Conservation (phyloP, 1,140 invertebrate genomes). For the Ceratitis capitata region DNA sequence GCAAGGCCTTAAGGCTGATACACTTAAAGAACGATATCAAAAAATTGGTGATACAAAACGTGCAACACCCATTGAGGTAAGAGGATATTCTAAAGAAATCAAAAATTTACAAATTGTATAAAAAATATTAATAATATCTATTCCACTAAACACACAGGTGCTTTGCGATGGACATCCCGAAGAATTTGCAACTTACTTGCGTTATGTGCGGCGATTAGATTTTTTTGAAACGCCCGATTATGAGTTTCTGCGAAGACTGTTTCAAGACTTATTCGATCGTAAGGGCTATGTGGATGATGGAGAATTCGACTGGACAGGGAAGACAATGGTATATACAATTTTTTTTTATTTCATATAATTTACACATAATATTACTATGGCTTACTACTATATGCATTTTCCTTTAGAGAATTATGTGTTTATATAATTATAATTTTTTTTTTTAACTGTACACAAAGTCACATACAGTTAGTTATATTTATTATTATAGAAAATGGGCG, state of each 20-base stretch:
- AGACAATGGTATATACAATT: slow-evolving; percentile 81
- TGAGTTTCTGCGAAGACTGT: slow-evolving; percentile 95
- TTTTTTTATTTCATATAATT: slow-evolving; percentile 29
- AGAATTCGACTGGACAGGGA: slow-evolving; percentile 98
- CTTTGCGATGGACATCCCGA: slow-evolving; percentile 98
- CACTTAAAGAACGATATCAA: slow-evolving; percentile 98
- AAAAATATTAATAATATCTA: not conserved
- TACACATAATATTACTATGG: not conserved
- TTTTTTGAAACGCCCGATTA: slow-evolving; percentile 99
- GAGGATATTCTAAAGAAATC: not conserved
- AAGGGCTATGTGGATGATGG: slow-evolving; percentile 93
- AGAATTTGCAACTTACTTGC: slow-evolving; percentile 96
- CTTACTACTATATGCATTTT: too few relatives aligned
- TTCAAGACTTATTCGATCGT: slow-evolving; percentile 93
- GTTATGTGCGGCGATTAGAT: slow-evolving; percentile 96
- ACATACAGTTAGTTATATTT: not conserved
- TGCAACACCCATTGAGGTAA: slow-evolving; percentile 92
- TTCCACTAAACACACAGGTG: slow-evolving; percentile 65
- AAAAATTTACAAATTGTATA: not conserved
- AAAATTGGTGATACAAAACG: slow-evolving; percentile 99
- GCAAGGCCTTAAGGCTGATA: slow-evolving; percentile 99
- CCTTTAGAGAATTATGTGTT: too few relatives aligned
- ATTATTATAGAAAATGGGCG: not conserved
- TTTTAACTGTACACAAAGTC: not conserved
- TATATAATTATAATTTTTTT: too few relatives aligned